phyloP scores from a whole-genome alignment of 64 coral and sea anemone genomes.

The Pocillopora damicornis region DNA sequence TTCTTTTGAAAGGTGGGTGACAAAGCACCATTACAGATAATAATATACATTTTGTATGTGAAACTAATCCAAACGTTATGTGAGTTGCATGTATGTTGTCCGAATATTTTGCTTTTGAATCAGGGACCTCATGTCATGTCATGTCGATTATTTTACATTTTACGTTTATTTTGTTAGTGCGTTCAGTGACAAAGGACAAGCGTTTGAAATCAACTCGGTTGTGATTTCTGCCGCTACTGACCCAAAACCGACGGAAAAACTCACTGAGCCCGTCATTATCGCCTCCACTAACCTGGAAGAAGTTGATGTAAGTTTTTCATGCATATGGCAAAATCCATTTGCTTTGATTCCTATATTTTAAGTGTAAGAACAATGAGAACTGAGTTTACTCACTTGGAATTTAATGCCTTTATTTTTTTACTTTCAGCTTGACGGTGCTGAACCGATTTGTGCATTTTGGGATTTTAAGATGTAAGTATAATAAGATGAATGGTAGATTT shows the following conservation, averaged over 20 bases:
- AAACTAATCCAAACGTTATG: too few species aligned
- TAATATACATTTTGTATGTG: neutral
- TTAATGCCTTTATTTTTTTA: neutral
- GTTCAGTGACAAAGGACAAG: conserved; percentile 47
- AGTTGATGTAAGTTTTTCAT: conserved; percentile 29
- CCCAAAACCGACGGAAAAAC: conserved; percentile 17
- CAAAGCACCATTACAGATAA: neutral
- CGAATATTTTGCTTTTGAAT: too few species aligned
- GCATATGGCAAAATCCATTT: neutral
- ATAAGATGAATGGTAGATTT: neutral
- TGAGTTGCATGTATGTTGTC: too few species aligned
- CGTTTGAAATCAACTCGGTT: conserved; percentile 59
- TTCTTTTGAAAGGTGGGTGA: conserved; percentile 46
- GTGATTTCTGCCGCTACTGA: conserved; percentile 29
- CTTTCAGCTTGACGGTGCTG: conserved; percentile 32
- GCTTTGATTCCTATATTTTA: neutral
- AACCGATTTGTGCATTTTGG: conserved; percentile 70
- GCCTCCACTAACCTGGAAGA: conserved; percentile 44
- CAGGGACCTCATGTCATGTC: too few species aligned
- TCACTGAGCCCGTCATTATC: conserved; percentile 41
- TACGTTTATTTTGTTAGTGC: conserved; percentile 26
- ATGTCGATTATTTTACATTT: too few species aligned
- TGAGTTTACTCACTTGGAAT: neutral
- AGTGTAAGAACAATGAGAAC: neutral
- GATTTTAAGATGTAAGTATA: conserved; percentile 65